Conservation (phyloP, 2,113 vertebrate genomes). For the Callionymus lyra region DNA sequence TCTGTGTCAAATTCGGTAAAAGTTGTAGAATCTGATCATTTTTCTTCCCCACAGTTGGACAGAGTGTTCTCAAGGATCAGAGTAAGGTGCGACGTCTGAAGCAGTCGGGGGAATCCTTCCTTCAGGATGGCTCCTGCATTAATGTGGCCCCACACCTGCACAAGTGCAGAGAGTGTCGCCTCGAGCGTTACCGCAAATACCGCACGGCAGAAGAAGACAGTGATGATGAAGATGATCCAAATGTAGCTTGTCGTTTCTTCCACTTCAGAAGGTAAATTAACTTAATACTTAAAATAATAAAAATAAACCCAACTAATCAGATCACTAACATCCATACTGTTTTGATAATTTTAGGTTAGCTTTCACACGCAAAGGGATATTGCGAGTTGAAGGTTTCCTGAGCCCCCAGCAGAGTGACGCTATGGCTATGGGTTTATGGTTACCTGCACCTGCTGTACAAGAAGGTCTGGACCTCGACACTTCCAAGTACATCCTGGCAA, state of each 20-base stretch:
- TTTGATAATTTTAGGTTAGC: conserved; percentile 68
- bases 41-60: conserved; percentile 71
- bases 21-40: conserved; percentile 3
- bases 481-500: conserved; percentile 97
- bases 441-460: conserved; percentile 79
- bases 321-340: not conserved
- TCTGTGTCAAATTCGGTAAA: not conserved
- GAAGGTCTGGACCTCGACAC: conserved; percentile 94
- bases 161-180: conserved; percentile 94
- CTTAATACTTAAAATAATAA: not conserved
- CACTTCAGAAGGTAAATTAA: conserved; percentile 87
- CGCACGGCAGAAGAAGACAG: conserved; percentile 80
- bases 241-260: conserved; percentile 95
- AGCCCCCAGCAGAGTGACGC: conserved; percentile 94
- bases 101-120: conserved; percentile 94
- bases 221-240: conserved; percentile 81
- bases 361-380: conserved; percentile 91
- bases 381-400: conserved; percentile 92
- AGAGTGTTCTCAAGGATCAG: conserved; percentile 92
- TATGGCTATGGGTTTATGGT: conserved; percentile 95
- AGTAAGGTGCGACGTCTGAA: conserved; percentile 93
- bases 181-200: conserved; percentile 93
- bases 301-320: too few relatives aligned
- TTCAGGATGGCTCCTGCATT: conserved; percentile 97
- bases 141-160: conserved; percentile 96